Base-by-base conservation (phyloP, 2,797 vertebrate species). In the Sorex maritimensis region DNA sequence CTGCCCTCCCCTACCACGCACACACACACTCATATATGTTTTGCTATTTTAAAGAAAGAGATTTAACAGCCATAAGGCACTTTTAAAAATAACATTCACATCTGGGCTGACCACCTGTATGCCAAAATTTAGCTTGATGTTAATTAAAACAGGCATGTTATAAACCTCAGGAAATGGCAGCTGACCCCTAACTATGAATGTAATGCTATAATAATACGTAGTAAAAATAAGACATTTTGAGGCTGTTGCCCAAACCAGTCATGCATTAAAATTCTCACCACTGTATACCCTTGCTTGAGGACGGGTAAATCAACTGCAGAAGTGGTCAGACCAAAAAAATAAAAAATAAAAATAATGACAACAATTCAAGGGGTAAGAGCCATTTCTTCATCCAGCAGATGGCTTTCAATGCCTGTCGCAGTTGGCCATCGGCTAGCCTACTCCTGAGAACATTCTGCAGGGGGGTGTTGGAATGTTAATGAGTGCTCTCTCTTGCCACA, bases 101-200 rank as follows among this genome's bases (percentile, higher is more conserved):
- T 98, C 98, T 98, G 98, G 98, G 97, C 97, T 97, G 97, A 98
- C 97, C 93, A 10, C 97, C 98, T 98, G 97, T 97, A 97, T 97
- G 97, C 97, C 96, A 98, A 97, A 97, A 98, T 97, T 98, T 96
- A 98, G 97, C 95, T 97, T 98, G 98, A 98, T 98, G 98, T 98
- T 98, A 98, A 98, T 98, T 98, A 98, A 98, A 98, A 98, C 97
- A 98, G 98, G 98, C 98, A 98, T 98, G 98, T 98, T 98, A 98
- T 98, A 98, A 98, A 98, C 98, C 98, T 97, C 98, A 98, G 98
- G 98, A 98, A 98, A 98, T 98, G 98, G 98, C 98, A 98, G 98
- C 98, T 98, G 98, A 98, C 98, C 98, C 97, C 97, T 98, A 98
- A 97, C 97, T 98, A 98, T 98, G 98, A 98, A 97, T 97, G 98